A percentile compares a stretch with the other conserved stretches of the same genome.
These are phyloP conservation scores for Cephus runcator DNA, from an alignment of 2,888 invertebrate species.

Conservation along the genomic window DNA sequence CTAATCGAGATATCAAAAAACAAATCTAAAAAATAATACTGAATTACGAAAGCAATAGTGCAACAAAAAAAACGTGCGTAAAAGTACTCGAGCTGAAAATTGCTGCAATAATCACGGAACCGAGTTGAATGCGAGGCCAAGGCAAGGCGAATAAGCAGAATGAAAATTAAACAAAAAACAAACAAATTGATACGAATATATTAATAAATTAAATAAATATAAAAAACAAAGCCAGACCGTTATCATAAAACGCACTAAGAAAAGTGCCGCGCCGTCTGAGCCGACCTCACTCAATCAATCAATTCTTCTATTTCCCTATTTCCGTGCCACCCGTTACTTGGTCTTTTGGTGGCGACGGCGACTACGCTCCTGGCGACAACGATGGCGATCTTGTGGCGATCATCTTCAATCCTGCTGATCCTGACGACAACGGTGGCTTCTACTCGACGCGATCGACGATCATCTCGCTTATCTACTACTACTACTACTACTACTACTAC, in stretches of 20 bases:
- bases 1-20: constrained; percentile 26
- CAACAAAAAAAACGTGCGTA: not conserved
- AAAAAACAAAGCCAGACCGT: constrained; percentile 18
- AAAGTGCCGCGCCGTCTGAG: constrained; percentile 10
- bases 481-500: too few species aligned
- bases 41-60: not conserved
- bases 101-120: too few species aligned
- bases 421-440: not conserved
- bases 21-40: constrained; percentile 10
- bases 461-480: too few species aligned
- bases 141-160: not conserved
- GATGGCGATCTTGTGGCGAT: constrained; percentile 25
- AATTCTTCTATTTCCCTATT: constrained; percentile 65
- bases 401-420: constrained; percentile 9
- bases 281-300: constrained; percentile 53
- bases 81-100: too few species aligned
- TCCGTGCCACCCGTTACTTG: constrained; percentile 49
- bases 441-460: too few species aligned
- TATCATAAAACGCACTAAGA: constrained; percentile 1
- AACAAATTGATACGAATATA: constrained; percentile 35
- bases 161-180: constrained; percentile 24
- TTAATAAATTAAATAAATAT: constrained; percentile 33
- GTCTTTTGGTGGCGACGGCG: constrained; percentile 27
- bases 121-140: too few species aligned
- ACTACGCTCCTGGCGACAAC: constrained; percentile 26